Conservation (phyloP, 2,113 vertebrate genomes). For the Apaloderma vittatum region DNA sequence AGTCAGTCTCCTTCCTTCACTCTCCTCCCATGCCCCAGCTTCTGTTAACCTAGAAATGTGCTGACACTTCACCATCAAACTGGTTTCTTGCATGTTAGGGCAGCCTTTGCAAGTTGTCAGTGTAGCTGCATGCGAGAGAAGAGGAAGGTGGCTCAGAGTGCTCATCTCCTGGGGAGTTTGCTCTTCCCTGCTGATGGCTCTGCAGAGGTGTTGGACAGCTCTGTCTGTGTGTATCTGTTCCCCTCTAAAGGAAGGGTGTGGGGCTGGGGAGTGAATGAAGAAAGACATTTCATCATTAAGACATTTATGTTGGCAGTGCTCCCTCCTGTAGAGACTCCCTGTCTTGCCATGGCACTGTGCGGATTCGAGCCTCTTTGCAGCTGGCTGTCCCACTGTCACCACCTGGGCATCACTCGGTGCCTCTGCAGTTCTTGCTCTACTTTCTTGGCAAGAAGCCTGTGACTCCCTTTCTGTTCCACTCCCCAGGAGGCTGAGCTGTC, state of each 20-base stretch:
- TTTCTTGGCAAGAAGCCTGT: background rate
- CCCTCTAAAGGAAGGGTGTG: background rate
- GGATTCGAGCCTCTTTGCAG: background rate
- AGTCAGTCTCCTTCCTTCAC: background rate
- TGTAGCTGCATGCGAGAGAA: background rate
- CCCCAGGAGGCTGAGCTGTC: background rate
- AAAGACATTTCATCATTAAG: background rate
- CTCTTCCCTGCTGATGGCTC: background rate
- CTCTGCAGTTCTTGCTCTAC: background rate
- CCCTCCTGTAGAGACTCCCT: background rate
- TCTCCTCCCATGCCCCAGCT: background rate
- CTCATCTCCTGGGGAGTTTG: background rate
- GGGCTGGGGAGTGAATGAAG: background rate
- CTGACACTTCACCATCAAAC: background rate
- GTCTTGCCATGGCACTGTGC: background rate
- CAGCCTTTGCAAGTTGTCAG: background rate
- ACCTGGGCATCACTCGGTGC: background rate
- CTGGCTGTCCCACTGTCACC: background rate
- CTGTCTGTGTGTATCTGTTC: background rate
- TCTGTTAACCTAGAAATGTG: slow-evolving; percentile 41
- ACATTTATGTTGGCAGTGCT: background rate
- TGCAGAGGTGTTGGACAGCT: background rate
- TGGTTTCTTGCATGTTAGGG: background rate
- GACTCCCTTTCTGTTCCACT: background rate
- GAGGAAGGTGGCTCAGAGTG: background rate